Percentiles rank a stretch among this genome's conserved stretches.
Evolutionary conservation across 2,113 vertebrate genomes (phyloP).

Genomic region (Tachysurus fulvidraco): DNA sequence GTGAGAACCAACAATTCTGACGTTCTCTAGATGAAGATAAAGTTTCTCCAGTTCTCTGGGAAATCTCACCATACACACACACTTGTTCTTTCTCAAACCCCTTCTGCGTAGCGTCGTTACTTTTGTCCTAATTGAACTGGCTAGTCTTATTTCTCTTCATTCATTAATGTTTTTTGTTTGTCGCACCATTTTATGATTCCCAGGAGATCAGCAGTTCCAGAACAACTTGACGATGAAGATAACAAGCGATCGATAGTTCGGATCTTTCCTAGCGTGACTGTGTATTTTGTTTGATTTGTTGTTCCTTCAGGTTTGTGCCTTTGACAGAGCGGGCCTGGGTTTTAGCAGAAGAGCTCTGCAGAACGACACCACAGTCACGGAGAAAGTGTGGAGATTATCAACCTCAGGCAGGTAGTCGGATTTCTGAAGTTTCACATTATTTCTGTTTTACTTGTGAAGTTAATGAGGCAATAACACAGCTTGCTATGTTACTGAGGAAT

Average conservation of each 20-base stretch:
- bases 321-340: constrained; percentile 77
- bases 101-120: background rate
- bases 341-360: constrained; percentile 73
- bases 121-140: background rate
- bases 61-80: background rate
- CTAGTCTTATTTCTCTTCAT: background rate
- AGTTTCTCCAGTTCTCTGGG: background rate
- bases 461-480: background rate
- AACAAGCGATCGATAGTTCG: background rate
- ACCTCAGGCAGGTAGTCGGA: constrained; percentile 73
- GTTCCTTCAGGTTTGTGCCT: constrained; percentile 71
- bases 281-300: background rate
- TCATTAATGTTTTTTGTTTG: too few relatives aligned
- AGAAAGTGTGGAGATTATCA: constrained; percentile 75
- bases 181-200: too few relatives aligned
- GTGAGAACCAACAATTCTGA: background rate
- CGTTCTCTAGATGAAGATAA: background rate
- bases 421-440: background rate
- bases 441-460: background rate
- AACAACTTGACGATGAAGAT: background rate
- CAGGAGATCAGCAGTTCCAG: too few relatives aligned
- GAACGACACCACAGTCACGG: constrained; percentile 73
- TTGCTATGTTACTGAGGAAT: background rate
- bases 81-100: background rate
- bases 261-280: background rate